phyloP scores from a whole-genome alignment of 2,797 vertebrate genomes.

The Girardinus metallicus region DNA sequence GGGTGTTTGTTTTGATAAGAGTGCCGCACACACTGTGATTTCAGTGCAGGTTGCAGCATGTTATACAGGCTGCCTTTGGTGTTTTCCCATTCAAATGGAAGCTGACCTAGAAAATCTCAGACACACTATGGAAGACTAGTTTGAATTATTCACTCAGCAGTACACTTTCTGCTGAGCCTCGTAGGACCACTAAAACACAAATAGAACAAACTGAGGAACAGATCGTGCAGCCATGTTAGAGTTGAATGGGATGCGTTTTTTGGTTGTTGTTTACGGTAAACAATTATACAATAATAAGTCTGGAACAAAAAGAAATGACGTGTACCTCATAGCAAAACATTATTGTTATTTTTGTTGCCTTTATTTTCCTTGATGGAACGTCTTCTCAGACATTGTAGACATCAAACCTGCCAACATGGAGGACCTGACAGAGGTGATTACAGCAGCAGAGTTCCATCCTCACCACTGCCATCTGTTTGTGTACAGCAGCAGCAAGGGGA shows the following conservation, averaged over 20 bases:
- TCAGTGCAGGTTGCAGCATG: conserved; percentile 15
- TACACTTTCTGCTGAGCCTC: conserved; percentile 71
- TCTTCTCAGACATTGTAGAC: conserved; percentile 92
- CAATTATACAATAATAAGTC: background rate
- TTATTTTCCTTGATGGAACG: conserved; percentile 76
- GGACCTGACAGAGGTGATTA: conserved; percentile 98
- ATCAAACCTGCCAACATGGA: conserved; percentile 99
- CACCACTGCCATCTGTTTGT: conserved; percentile 97
- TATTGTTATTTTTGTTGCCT: background rate
- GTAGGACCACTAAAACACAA: conserved; percentile 60
- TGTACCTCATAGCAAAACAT: background rate
- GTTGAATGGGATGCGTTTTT: conserved; percentile 20
- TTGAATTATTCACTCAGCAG: conserved; percentile 82
- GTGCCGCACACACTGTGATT: conserved; percentile 11
- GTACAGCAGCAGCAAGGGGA: conserved; percentile 99
- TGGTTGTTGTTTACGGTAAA: conserved; percentile 10
- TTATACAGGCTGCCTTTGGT: conserved; percentile 27
- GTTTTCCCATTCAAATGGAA: conserved; percentile 66
- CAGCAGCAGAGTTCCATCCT: conserved; percentile 96
- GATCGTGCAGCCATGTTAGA: conserved; percentile 33
- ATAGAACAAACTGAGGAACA: conserved; percentile 67
- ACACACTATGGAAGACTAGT: conserved; percentile 68
- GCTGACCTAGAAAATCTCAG: conserved; percentile 82
- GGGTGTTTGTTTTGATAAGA: conserved; percentile 27
- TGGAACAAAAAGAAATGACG: background rate